Conservation (phyloP, 2,888 invertebrate species). For the Phymatocera aterrima region DNA sequence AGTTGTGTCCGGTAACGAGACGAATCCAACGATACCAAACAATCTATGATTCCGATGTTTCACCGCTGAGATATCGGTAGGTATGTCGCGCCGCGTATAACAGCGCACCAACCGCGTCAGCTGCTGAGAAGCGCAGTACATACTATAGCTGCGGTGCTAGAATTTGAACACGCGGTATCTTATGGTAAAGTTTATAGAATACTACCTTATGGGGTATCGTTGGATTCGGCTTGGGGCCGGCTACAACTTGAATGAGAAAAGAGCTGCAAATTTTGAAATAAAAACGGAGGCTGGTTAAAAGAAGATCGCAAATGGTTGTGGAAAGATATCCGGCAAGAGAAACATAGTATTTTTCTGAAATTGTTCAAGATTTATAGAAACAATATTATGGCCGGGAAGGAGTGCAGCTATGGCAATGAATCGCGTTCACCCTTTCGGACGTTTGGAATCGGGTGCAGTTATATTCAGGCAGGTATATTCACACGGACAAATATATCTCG, state of each 20-base stretch:
- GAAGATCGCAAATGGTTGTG: not conserved
- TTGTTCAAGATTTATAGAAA: no score
- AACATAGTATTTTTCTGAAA: no score
- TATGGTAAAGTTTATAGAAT: not conserved
- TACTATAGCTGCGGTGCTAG: not conserved
- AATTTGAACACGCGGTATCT: not conserved
- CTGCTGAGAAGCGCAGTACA: not conserved
- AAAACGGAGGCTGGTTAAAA: not conserved
- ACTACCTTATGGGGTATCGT: not conserved
- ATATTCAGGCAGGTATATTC: not conserved
- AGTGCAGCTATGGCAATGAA: no score
- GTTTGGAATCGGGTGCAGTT: not conserved
- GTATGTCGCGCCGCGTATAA: not conserved
- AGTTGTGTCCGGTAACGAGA: not conserved
- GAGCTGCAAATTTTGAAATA: not conserved
- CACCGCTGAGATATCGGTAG: not conserved
- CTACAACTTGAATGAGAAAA: not conserved
- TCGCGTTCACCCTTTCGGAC: not conserved
- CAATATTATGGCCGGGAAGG: no score
- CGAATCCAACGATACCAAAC: slow-evolving; percentile 8
- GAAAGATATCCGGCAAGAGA: no score
- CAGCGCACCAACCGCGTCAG: not conserved
- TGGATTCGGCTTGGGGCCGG: not conserved
- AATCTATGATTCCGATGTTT: not conserved
- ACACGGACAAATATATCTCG: not conserved